Evolutionary conservation across 2,888 invertebrate species (phyloP).

Genomic region (Taphrorychus bicolor): DNA sequence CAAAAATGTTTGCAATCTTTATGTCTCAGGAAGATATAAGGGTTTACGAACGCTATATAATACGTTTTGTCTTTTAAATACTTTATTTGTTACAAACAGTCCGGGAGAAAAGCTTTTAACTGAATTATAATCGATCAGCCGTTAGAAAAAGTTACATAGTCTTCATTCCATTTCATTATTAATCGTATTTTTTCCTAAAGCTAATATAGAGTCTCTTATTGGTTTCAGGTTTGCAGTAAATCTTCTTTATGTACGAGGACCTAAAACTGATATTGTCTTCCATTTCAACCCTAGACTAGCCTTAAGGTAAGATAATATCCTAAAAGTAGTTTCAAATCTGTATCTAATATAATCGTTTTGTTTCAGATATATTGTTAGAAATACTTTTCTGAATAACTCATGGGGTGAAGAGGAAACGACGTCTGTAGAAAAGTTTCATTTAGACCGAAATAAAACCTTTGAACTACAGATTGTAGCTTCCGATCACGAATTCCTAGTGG

Average conservation of each 20-base stretch:
- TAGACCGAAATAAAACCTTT: conserved; percentile 62
- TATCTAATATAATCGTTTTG: not conserved
- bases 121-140: not conserved
- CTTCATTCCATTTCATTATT: not conserved
- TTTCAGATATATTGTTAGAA: conserved; percentile 74
- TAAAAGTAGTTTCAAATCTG: not conserved
- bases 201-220: not conserved
- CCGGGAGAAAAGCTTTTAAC: not conserved
- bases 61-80: not conserved
- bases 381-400: conserved; percentile 68
- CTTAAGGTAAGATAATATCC: conserved; percentile 74
- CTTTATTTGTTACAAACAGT: not conserved
- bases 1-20: not conserved
- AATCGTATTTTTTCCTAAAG: not conserved
- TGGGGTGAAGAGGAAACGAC: conserved; percentile 84
- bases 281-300: conserved; percentile 85
- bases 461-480: conserved; percentile 68
- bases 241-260: conserved; percentile 61
- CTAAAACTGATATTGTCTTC: conserved; percentile 67
- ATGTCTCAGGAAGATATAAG: conserved; percentile 1
- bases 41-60: not conserved
- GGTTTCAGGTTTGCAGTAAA: conserved; percentile 69
- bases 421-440: conserved; percentile 58
- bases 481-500: conserved; percentile 69
- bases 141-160: no score